Base-by-base conservation (phyloP, 2,113 vertebrate species). In the Corythaixoides concolor region DNA sequence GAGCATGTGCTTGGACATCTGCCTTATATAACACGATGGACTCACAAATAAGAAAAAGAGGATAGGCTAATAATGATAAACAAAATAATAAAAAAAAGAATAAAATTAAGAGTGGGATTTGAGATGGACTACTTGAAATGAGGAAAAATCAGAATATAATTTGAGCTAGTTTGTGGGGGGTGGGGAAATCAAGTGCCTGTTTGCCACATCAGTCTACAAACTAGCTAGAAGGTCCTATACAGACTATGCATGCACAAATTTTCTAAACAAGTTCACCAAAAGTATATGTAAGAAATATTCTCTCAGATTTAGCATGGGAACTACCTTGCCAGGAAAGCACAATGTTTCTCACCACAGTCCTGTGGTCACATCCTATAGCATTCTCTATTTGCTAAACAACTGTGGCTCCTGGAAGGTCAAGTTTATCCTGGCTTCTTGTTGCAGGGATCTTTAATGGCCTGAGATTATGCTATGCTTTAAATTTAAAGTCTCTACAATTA, bases 11-110 rank as follows among this genome's bases (percentile, higher is more conserved):
- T 63, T 28, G 69, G 43, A 3, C 26, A 6, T 41, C 41, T 79
- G 18, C 32, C 1, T 2, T 55, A 15, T 20, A 16, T 50, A 85
- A n/a, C 15, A 37, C 0, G 3, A n/a, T 1, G 1, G 24, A 70
- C 8, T 68, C 24, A 79, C 8, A 77, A 41, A 60, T 35, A 24
- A 68, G 20, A n/a, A 60, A 68, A 64, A 68, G 12, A 52, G 6
- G 4, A 58, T 30, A 8, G 3, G 6, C 13, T 77, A 63, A 37
- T 55, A 43, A 47, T 56, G 17, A 78, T n/a, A 28, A 63, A 27
- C 8, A 88, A 88, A 73, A 85, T 59, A 6, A 85, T 55, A 6
- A 75, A 67, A 90, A 70, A 7, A 12, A 53, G 19, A 55, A 52
- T 55, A 62, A 67, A 72, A 77, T 56, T 72, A 35, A 23, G 8